phyloP scores from a whole-genome alignment of 2,113 vertebrate species.

The Polypterus bichir region DNA sequence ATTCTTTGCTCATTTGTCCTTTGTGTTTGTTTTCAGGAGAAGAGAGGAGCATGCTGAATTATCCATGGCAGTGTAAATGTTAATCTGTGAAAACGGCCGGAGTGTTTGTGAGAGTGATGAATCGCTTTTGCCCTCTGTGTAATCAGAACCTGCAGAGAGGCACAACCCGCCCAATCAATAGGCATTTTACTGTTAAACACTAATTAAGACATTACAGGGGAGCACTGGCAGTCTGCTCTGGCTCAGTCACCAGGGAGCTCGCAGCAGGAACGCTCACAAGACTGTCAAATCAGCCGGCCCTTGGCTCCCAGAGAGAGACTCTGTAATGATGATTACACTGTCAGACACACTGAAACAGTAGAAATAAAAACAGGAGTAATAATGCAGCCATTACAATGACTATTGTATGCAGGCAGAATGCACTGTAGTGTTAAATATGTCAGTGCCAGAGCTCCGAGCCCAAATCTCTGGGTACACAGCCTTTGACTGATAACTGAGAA shows the following conservation, averaged over 20 bases:
- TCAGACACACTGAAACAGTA: not conserved
- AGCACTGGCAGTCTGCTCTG: constrained; percentile 17
- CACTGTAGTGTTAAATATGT: no score
- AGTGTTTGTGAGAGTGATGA: constrained; percentile 17
- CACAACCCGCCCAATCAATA: constrained; percentile 30
- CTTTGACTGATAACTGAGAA: no score
- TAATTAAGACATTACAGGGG: constrained; percentile 38
- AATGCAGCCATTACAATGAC: not conserved
- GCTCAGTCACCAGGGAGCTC: not conserved
- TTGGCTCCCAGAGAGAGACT: constrained; percentile 3
- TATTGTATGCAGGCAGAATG: no score
- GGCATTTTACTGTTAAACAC: constrained; percentile 40
- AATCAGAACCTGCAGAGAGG: constrained; percentile 16
- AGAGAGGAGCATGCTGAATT: no score
- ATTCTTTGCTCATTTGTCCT: no score
- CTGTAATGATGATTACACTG: constrained; percentile 11
- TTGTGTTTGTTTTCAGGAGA: no score
- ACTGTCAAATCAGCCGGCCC: not conserved
- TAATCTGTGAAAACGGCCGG: not conserved
- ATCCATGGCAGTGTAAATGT: not conserved
- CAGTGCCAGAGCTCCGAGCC: no score
- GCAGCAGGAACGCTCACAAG: not conserved
- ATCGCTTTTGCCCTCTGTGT: constrained; percentile 18
- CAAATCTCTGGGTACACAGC: no score
- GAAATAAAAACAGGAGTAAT: not conserved